Conservation (phyloP, 2,888 invertebrate species). For the Fragum fragum region DNA sequence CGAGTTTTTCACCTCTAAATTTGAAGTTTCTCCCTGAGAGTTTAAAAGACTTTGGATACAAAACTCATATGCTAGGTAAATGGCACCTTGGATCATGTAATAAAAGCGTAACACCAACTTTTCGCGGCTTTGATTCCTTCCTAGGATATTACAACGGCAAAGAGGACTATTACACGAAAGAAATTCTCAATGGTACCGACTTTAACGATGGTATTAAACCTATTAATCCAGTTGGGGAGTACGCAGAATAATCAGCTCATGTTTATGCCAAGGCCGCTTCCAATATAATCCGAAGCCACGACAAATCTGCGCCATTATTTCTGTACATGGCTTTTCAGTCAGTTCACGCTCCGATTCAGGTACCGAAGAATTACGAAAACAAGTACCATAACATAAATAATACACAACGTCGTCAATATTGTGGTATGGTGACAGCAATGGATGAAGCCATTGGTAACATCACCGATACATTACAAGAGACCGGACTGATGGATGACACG, state of each 20-base stretch:
- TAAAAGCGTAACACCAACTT: conserved; percentile 86
- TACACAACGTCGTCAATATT: conserved; percentile 63
- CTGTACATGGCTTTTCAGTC: conserved; percentile 76
- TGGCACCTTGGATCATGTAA: conserved; percentile 88
- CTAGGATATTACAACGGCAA: conserved; percentile 86
- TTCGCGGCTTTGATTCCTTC: conserved; percentile 87
- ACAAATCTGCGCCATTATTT: conserved; percentile 75
- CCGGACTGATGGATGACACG: conserved; percentile 92
- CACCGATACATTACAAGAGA: conserved; percentile 90
- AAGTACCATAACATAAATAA: conserved; percentile 67
- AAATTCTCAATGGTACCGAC: conserved; percentile 36
- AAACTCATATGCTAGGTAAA: conserved; percentile 83
- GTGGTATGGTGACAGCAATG: conserved; percentile 91
- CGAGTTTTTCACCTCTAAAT: conserved; percentile 78
- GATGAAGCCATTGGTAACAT: conserved; percentile 94
- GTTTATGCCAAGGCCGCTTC: conserved; percentile 67
- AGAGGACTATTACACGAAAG: conserved; percentile 84
- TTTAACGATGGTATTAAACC: conserved; percentile 45
- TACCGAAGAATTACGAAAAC: conserved; percentile 69
- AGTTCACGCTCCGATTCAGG: conserved; percentile 71
- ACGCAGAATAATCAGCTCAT: conserved; percentile 35
- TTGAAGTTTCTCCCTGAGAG: conserved; percentile 76
- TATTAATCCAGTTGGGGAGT: conserved; percentile 8
- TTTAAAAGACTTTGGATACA: conserved; percentile 77
- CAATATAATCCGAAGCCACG: conserved; percentile 72